A percentile compares a stretch with the other conserved stretches of the same genome.
phyloP scores from a whole-genome alignment of 2,888 invertebrate genomes.

The Ariolimax columbianus region DNA sequence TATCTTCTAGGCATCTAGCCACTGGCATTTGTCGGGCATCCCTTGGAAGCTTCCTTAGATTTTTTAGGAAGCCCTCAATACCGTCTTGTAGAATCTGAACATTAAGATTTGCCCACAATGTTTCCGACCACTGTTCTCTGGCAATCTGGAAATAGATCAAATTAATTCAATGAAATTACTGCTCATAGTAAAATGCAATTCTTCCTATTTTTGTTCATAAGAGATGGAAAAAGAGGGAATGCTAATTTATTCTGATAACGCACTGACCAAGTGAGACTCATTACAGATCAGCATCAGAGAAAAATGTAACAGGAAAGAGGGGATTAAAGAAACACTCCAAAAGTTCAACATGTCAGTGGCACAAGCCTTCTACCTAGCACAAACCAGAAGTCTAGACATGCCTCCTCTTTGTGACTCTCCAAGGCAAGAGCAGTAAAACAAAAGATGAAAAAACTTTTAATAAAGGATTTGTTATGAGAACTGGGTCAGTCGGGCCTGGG shows the following conservation, averaged over 20 bases:
- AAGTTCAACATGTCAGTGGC: no score
- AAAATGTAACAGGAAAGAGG: background rate
- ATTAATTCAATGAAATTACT: no score
- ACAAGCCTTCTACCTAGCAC: no score
- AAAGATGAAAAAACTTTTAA: no score
- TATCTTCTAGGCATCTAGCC: constrained; percentile 86
- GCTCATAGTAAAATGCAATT: background rate
- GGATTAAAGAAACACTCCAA: no score
- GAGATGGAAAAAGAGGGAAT: background rate
- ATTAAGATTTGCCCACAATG: constrained; percentile 91
- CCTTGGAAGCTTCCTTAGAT: constrained; percentile 87
- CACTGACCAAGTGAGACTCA: background rate
- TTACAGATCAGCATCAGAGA: no score
- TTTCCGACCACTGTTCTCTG: constrained; percentile 90
- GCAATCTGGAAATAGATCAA: constrained; percentile 80
- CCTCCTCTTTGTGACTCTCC: no score
- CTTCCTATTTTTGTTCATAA: background rate
- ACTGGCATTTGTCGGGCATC: constrained; percentile 82
- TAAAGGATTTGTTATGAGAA: no score
- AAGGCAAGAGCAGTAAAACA: no score
- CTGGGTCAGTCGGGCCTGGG: no score
- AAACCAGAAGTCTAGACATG: no score
- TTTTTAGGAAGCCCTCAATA: constrained; percentile 90
- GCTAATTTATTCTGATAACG: background rate
- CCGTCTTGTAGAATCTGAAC: constrained; percentile 90